Conservation (phyloP, 2,888 invertebrate genomes). For the Argyresthia albistria region DNA sequence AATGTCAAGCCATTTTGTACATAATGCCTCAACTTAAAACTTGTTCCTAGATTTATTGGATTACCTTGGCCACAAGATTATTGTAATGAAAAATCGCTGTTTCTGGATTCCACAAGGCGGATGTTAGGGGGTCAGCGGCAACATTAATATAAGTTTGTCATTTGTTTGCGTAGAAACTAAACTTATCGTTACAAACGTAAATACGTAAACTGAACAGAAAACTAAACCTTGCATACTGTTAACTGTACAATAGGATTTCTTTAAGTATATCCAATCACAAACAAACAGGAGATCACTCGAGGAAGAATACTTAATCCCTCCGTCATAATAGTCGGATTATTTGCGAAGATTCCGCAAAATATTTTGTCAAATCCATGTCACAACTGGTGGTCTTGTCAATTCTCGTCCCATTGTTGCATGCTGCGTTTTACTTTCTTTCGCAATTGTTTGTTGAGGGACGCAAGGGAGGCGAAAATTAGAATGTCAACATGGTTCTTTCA, state of each 20-base stretch:
- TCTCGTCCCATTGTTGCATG: conserved; percentile 24
- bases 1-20: too few species aligned
- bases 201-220: too few species aligned
- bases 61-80: too few species aligned
- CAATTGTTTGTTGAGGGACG: conserved; percentile 16
- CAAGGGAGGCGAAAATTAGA: conserved; percentile 35
- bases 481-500: conserved; percentile 53
- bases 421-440: conserved; percentile 37
- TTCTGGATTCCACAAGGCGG: too few species aligned
- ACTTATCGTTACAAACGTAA: too few species aligned
- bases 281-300: conserved; percentile 8
- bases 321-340: conserved; percentile 29
- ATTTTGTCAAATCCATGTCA: conserved; percentile 61
- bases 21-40: too few species aligned
- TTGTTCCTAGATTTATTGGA: too few species aligned
- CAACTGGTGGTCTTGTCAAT: conserved; percentile 57
- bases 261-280: conserved; percentile 13
- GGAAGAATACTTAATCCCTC: conserved; percentile 28
- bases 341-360: conserved; percentile 39
- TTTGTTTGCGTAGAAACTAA: too few species aligned
- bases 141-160: too few species aligned
- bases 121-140: too few species aligned
- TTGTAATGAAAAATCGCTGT: too few species aligned
- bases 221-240: not conserved
- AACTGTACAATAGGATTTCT: conserved; percentile 14